These are phyloP conservation scores for Rhopilema esculentum DNA, from an alignment of 30 jellyfish, hydroid and myxozoan species.

Conservation along the genomic window DNA sequence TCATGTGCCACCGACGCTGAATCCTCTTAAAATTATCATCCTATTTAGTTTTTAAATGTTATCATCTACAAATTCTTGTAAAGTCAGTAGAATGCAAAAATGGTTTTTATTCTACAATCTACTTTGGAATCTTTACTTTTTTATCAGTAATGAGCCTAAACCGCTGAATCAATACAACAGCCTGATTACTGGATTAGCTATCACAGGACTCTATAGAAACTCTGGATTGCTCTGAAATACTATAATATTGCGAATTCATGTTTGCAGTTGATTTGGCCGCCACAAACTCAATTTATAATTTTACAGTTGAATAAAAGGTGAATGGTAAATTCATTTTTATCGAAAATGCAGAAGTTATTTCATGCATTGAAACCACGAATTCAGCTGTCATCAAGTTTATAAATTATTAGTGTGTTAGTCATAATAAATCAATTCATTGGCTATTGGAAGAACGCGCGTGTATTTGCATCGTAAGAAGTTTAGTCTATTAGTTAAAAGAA, in stretches of 20 bases:
- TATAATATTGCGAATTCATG: neutral
- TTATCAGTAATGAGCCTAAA: neutral
- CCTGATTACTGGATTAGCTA: neutral
- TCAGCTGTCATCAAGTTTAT: slow-evolving; percentile 1
- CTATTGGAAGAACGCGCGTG: neutral
- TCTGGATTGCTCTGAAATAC: neutral
- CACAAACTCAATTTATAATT: slow-evolving; percentile 14
- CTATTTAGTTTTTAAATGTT: neutral
- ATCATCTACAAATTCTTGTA: no score
- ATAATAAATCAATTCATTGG: neutral
- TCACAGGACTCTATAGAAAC: neutral
- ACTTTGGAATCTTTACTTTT: neutral
- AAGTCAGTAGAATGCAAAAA: neutral
- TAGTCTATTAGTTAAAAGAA: no score
- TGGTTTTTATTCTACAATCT: neutral
- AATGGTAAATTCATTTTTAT: neutral
- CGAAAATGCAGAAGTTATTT: neutral
- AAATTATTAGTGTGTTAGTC: slow-evolving; percentile 4
- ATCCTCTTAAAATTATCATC: no score
- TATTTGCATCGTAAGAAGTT: neutral
- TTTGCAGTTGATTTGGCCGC: neutral
- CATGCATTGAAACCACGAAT: slow-evolving; percentile 2
- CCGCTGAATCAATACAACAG: neutral
- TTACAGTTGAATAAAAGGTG: neutral
- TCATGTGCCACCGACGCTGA: no score